Base-by-base conservation (phyloP, 2,888 invertebrate genomes). In the Pimpla rufipes region DNA sequence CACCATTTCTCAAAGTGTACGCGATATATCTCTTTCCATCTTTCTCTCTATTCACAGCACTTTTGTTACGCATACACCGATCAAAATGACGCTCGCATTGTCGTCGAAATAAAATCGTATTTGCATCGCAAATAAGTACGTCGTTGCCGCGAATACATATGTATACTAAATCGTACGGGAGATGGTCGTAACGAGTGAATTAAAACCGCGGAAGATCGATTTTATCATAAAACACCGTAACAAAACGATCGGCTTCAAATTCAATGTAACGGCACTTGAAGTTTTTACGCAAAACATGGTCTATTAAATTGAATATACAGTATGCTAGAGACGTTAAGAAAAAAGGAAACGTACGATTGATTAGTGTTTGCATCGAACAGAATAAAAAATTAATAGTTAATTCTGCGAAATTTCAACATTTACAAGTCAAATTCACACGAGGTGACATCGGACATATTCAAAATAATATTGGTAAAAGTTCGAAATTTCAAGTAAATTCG, bases 101-200 rank as follows among this genome's bases (percentile, higher is more conserved):
- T 55, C 18, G 5, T 66, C 18, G 21, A 42, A 59, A 23, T 64
- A 70, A 47, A 57, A 18, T 68, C 40, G 37, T 42, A 70, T 75
- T 57, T 62, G 45, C 74, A 79, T 79, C 70, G 79, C 66, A 83
- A 79, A 64, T 83, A 76, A 83, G 83, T 83, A 83, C 75, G 71
- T 66, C 11, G 10, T 55, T 45, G 50, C 35, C 70, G 37, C 47
- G 23, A 37, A 55, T 52, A 47, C 67, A 64, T 37, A 66, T 45
- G 62, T 16, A 62, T 66, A 42, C 50, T 68, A 47, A 16, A 68
- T 68, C 16, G 23, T 16, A 64, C 16, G 37, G 64, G 16, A 45
- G 21, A 42, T 45, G 42, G 66, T 64, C 40, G 16, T 35, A 59
- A 59, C n/a, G 8, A 59, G 42, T 62, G 70, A 71, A 57, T 37